Evolutionary conservation across 2,888 invertebrate genomes (phyloP).

Genomic region (Andrena chrysosceles): DNA sequence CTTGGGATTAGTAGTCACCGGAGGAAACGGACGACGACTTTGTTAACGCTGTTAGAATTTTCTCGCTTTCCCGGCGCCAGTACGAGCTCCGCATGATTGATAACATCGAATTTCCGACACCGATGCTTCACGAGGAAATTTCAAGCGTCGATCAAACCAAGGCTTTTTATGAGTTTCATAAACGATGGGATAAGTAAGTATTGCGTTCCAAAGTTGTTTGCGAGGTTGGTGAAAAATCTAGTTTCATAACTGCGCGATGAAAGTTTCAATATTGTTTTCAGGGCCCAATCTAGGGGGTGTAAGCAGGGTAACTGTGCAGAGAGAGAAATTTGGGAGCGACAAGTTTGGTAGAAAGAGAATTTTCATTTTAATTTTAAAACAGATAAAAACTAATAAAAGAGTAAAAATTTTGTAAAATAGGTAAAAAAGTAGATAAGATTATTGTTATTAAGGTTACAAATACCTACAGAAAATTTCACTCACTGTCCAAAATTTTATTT

Average conservation of each 20-base stretch:
- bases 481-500: no score
- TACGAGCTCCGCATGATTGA: slow-evolving; percentile 14
- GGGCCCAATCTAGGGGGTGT: no score
- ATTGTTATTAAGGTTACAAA: no score
- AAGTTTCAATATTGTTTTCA: no score
- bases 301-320: no score
- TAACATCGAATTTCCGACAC: slow-evolving; percentile 4
- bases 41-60: neutral
- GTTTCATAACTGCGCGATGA: neutral
- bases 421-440: no score
- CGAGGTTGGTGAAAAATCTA: neutral
- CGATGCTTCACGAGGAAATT: slow-evolving; percentile 13
- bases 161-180: slow-evolving; percentile 7
- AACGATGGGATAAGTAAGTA: neutral
- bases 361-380: no score
- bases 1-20: neutral
- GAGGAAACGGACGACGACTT: neutral
- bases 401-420: no score
- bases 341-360: no score
- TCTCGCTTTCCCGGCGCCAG: neutral
- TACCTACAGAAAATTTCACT: no score
- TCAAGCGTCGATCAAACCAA: slow-evolving; percentile 4
- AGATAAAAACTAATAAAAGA: no score
- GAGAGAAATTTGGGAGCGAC: no score
- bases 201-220: neutral